Conservation (phyloP, 2,113 vertebrate species). For the Ammospiza caudacuta region DNA sequence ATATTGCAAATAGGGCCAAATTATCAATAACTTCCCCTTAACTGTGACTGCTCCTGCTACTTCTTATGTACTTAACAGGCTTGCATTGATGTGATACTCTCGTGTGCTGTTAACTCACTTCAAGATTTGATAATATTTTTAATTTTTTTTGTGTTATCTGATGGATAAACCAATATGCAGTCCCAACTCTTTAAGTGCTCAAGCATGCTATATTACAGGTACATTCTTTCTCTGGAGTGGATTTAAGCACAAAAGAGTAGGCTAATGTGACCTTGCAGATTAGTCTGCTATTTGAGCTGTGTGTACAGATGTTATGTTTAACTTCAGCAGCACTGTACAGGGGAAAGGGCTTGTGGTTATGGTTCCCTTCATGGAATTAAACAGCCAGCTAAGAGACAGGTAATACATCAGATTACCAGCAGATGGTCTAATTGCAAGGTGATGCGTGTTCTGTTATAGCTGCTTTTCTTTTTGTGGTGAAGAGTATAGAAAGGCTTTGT, state of each 20-base stretch:
- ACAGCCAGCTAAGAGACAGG: background rate
- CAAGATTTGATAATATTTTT: background rate
- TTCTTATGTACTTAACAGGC: background rate
- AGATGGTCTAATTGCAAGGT: conserved; percentile 25
- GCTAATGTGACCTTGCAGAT: background rate
- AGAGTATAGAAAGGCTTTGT: background rate
- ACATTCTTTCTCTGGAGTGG: background rate
- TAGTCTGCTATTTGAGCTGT: background rate
- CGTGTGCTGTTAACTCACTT: background rate
- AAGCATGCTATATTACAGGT: background rate
- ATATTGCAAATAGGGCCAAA: background rate
- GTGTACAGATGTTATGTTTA: background rate
- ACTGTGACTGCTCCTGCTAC: background rate
- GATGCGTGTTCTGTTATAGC: background rate
- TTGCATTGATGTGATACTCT: background rate
- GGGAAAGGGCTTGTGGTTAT: background rate
- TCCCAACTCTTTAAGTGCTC: background rate
- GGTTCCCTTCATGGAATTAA: background rate
- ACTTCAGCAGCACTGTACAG: background rate
- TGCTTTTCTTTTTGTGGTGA: background rate
- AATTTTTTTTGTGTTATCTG: background rate
- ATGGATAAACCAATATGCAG: background rate
- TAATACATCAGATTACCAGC: conserved; percentile 2
- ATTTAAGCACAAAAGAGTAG: background rate
- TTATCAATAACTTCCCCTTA: background rate